Evolutionary conservation across 1,140 invertebrate genomes (phyloP).

Genomic region (Pseudomyrmex dendroicus): DNA sequence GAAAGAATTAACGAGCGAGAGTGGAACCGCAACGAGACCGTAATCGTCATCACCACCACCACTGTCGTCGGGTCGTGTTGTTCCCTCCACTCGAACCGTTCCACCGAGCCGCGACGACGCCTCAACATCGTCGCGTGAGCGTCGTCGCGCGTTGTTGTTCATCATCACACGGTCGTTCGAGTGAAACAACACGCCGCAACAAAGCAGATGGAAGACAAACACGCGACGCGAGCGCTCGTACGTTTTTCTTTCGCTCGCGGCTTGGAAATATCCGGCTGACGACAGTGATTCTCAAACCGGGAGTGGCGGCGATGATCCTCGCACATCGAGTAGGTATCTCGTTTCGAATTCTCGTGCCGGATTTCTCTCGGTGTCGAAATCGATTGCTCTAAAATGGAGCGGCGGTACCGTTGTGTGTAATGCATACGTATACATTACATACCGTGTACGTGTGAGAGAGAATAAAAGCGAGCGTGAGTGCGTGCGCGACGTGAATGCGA

Average conservation of each 20-base stretch:
- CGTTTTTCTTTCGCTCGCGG: slow-evolving; percentile 56
- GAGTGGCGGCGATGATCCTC: slow-evolving; percentile 55
- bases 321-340: slow-evolving; percentile 54
- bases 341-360: background rate
- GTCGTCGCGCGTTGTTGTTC: background rate
- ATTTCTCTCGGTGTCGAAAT: too few relatives aligned
- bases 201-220: slow-evolving; percentile 45
- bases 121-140: background rate
- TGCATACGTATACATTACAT: too few relatives aligned
- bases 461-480: background rate
- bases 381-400: background rate
- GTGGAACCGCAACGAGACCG: background rate
- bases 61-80: background rate
- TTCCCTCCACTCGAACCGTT: too few relatives aligned
- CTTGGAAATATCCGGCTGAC: slow-evolving; percentile 40
- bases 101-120: background rate
- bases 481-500: slow-evolving; percentile 25
- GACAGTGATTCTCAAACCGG: slow-evolving; percentile 71
- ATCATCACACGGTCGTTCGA: background rate
- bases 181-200: background rate
- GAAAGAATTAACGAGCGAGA: background rate
- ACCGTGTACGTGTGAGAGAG: background rate
- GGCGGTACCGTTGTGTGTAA: background rate
- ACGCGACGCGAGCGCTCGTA: slow-evolving; percentile 61
- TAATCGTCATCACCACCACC: background rate